These are phyloP conservation scores for Clepsis dumicolana DNA, from an alignment of 2,888 invertebrate species.

Conservation along the genomic window DNA sequence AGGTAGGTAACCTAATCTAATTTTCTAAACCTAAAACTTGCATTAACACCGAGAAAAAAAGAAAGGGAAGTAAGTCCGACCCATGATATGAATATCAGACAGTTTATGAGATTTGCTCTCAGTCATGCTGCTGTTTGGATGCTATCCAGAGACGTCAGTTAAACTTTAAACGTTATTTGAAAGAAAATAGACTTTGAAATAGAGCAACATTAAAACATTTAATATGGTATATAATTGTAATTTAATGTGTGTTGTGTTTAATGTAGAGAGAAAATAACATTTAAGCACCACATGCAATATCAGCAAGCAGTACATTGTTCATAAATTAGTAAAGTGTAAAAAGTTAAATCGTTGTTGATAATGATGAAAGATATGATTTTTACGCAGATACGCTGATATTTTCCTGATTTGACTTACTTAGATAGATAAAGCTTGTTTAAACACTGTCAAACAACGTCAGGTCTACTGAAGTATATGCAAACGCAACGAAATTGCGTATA, in stretches of 20 bases:
- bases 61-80: too few species aligned
- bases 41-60: too few species aligned
- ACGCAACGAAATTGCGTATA: not conserved
- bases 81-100: slow-evolving; percentile 22
- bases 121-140: slow-evolving; percentile 17
- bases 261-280: not conserved
- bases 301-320: not conserved
- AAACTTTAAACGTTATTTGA: not conserved
- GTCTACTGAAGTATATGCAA: not conserved
- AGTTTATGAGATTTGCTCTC: slow-evolving; percentile 1
- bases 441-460: not conserved
- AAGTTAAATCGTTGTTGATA: not conserved
- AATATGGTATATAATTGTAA: too few species aligned
- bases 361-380: not conserved
- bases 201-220: not conserved
- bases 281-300: not conserved
- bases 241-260: too few species aligned
- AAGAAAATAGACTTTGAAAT: too few species aligned
- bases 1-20: too few species aligned
- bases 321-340: not conserved
- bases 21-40: too few species aligned
- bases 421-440: not conserved
- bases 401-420: not conserved
- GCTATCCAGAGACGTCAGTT: slow-evolving; percentile 9
- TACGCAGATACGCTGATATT: not conserved